Evolutionary conservation across 2,888 invertebrate genomes (phyloP), one percentile per base, ranked within the genome.

Genomic region (Hypselothyrea guttata): DNA sequence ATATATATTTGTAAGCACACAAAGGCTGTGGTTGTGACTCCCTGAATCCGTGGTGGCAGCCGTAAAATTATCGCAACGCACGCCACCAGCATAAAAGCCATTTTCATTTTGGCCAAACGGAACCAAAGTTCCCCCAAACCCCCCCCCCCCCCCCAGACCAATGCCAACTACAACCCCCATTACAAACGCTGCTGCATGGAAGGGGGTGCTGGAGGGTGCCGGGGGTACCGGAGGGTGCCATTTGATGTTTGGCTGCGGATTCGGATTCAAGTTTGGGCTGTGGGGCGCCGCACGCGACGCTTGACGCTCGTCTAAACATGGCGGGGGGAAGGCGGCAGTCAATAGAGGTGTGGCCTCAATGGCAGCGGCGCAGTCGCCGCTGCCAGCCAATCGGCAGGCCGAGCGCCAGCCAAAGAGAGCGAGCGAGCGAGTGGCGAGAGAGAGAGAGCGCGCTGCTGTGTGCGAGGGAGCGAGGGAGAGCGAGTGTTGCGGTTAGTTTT

Each of bases 11-110:
- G 41, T 47, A n/a, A n/a, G n/a, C n/a, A 40, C 46, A 62, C 55
- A 54, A 55, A 54, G 22, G 22, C 22, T 4, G 22, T 4, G 22
- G 22, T 22, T 22, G 22, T 22, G 22, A 28, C 28, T 9, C 83
- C 62, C 67, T 67, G 78, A 68, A 79, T 68, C 63, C 51, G 37
- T 12, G 16, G 61, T 22, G 53, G 37, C 55, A 53, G 63, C 47
- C 54, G 64, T 72, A 67, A 81, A 81, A 81, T 84, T 86, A 81
- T 75, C 82, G 44, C 75, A 66, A 57, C 57, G 75, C 79, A 81
- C 79, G 81, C 81, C 65, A 81, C 66, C 48, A 65, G 45, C 74
- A 74, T 84, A 86, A 84, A 86, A 84, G 71, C 86, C 81, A 81
- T 86, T 86, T 81, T 81, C 78, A 77, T 86, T 86, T 86, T 59